Conservation (phyloP, 2,113 vertebrate species). For the Panthera tigris region DNA sequence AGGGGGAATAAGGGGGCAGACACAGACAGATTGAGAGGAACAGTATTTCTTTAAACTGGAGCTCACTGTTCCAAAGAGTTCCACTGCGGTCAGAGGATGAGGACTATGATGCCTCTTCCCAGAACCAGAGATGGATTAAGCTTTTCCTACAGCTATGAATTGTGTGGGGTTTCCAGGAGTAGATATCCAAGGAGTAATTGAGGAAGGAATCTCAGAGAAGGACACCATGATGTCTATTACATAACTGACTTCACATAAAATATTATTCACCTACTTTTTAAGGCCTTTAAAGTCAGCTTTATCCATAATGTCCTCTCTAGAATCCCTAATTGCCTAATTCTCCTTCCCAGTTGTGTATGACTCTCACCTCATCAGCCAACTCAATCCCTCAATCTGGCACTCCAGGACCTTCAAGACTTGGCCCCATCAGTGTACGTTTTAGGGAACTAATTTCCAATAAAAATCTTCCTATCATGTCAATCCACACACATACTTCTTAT, state of each 20-base stretch:
- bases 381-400: not conserved
- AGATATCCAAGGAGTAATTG: not conserved
- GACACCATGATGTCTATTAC: not conserved
- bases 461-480: not conserved
- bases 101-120: not conserved
- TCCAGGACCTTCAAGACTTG: not conserved
- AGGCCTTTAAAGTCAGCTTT: not conserved
- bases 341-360: not conserved
- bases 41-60: not conserved
- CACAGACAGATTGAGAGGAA: not conserved
- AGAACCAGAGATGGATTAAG: not conserved
- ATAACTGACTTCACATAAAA: not conserved
- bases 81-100: not conserved
- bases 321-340: not conserved
- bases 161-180: not conserved
- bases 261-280: not conserved
- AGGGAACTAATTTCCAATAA: not conserved
- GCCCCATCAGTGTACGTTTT: not conserved
- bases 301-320: not conserved
- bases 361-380: not conserved
- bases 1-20: rapidly evolving
- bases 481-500: not conserved
- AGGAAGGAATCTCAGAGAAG: not conserved
- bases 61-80: not conserved
- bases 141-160: not conserved